A percentile compares a stretch with the other conserved stretches of the same genome.
Evolutionary conservation across 2,888 invertebrate genomes (phyloP).

Genomic region (Ryuthela nishihirai): DNA sequence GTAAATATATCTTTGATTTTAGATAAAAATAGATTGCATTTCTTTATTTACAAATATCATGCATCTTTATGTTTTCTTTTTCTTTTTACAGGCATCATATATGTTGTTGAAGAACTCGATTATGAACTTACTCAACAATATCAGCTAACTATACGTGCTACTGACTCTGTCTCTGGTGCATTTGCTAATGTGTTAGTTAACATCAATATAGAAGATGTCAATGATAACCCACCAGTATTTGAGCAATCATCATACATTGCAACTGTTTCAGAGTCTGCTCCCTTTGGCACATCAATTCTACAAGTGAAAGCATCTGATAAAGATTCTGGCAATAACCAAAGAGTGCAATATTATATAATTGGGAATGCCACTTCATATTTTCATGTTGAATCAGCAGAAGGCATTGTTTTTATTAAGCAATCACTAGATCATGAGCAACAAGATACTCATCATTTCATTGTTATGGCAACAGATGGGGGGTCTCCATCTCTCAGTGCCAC

Average conservation of each 20-base stretch:
- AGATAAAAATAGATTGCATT: no score
- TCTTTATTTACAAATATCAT: no score
- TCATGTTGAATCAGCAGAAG: slow-evolving; percentile 70
- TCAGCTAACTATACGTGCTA: slow-evolving; percentile 77
- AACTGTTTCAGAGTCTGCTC: slow-evolving; percentile 50
- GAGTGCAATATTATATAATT: slow-evolving; percentile 66
- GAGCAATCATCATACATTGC: slow-evolving; percentile 53
- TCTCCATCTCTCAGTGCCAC: slow-evolving; percentile 70
- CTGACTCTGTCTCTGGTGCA: slow-evolving; percentile 68
- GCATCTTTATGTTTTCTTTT: background rate
- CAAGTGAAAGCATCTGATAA: slow-evolving; percentile 45
- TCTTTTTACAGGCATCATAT: slow-evolving; percentile 69
- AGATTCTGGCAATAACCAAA: slow-evolving; percentile 59
- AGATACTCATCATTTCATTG: slow-evolving; percentile 70
- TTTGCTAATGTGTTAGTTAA: slow-evolving; percentile 76
- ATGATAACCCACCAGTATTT: slow-evolving; percentile 86
- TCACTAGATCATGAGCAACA: slow-evolving; percentile 75
- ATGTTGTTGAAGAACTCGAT: slow-evolving; percentile 80
- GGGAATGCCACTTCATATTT: slow-evolving; percentile 59
- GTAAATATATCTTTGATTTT: no score
- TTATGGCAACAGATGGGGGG: slow-evolving; percentile 77
- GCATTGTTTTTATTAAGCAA: slow-evolving; percentile 71
- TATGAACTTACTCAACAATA: slow-evolving; percentile 75
- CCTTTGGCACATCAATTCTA: slow-evolving; percentile 48
- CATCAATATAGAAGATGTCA: slow-evolving; percentile 66